Base-by-base conservation (phyloP, 2,888 invertebrate genomes). In the Nomada lathburiana region DNA sequence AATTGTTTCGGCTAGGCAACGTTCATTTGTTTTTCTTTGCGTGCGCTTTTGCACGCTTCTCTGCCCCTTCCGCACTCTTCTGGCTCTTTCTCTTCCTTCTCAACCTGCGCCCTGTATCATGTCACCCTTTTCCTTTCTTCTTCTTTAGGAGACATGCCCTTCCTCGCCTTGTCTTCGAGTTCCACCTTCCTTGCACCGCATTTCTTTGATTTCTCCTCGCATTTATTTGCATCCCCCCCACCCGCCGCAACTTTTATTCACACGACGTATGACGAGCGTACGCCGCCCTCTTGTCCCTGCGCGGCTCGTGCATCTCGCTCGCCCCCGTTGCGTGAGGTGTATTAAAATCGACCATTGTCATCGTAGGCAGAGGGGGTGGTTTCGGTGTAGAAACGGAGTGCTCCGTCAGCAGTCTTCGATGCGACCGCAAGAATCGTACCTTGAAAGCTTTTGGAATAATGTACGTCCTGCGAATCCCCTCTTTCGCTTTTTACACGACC, bases 21-120 rank as follows among this genome's bases (percentile, higher is more conserved):
- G 90, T 90, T 92, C 92, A 91, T 92, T 92, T 93, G 90, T 93
- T 93, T 92, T 91, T 89, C 90, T 92, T 91, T 88, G 88, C 89
- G 86, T 89, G 90, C 87, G 89, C 90, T 91, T 91, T 91, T 90
- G 88, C 90, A 88, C 89, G 89, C 86, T 84, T 76, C 69, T 84
- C 83, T 72, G 81, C 76, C 78, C 78, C 76, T 75, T 78, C 80
- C 47, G 55, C 75, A 52, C 47, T 73, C 36, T 29, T 44, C 67
- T 11, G 50, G 67, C 59, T 42, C 50, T 26, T 55, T 47, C 69
- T 72, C 60, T 57, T 72, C 64, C 76, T 81, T 63, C 36, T 67
- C 57, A 57, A 36, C 62, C 29, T 65, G 23, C 53, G 63, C 55
- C 50, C 60, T 71, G 52, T 64, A 69, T 60, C 77, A 57, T 71